These are phyloP conservation scores for Stegostoma tigrinum DNA, from an alignment of 2,113 vertebrate species.

Conservation along the genomic window DNA sequence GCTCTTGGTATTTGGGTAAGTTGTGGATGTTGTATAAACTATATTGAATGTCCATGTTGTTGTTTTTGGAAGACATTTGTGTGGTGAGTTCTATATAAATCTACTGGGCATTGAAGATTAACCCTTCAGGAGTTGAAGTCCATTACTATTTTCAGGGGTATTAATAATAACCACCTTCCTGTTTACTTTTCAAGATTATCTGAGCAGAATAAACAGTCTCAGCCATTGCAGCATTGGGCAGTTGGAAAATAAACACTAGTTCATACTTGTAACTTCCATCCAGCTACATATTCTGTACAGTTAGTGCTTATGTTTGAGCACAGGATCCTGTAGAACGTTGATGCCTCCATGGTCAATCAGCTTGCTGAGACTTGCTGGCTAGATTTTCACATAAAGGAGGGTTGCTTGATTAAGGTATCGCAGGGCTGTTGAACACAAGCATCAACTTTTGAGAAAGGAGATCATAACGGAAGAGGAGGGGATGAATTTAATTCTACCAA, in stretches of 20 bases:
- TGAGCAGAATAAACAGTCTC: neutral
- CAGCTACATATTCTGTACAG: neutral
- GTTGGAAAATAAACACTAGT: neutral
- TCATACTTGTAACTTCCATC: neutral
- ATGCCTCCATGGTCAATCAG: neutral
- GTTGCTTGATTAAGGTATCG: neutral
- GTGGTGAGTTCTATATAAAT: neutral
- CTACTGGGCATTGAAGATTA: neutral
- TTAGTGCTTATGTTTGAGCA: neutral
- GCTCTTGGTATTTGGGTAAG: neutral
- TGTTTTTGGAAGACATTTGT: constrained; percentile 1
- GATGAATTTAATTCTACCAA: neutral
- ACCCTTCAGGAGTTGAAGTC: neutral
- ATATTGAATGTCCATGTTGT: neutral
- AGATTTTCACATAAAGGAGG: neutral
- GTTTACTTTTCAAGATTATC: neutral
- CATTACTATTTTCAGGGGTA: no score
- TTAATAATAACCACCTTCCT: neutral
- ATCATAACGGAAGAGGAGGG: neutral
- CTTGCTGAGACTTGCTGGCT: neutral
- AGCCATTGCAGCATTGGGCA: neutral
- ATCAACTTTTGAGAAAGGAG: neutral
- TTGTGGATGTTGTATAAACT: neutral
- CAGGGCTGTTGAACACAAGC: neutral
- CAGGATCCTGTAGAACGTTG: neutral